Evolutionary conservation across 2,888 invertebrate species (phyloP).

Genomic region (Aphidius colemani): DNA sequence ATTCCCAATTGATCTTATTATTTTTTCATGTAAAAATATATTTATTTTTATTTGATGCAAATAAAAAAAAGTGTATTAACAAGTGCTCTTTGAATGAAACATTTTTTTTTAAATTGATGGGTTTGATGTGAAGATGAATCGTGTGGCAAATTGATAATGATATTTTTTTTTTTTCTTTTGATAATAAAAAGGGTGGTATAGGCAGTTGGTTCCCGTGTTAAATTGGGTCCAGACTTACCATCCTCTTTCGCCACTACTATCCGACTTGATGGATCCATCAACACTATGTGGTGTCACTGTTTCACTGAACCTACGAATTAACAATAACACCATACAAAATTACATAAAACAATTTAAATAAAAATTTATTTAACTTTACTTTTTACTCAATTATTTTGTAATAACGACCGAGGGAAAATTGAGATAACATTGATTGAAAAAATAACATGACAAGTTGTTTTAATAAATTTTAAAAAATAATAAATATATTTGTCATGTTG

Average conservation of each 20-base stretch:
- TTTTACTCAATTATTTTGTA: background rate
- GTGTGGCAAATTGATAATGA: too few relatives aligned
- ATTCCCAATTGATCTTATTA: too few relatives aligned
- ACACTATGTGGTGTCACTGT: conserved; percentile 58
- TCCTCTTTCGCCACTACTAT: conserved; percentile 58
- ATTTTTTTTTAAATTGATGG: too few relatives aligned
- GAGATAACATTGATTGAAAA: background rate
- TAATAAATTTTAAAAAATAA: too few relatives aligned
- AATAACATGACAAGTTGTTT: too few relatives aligned
- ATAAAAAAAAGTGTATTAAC: too few relatives aligned
- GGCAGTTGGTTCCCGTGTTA: conserved; percentile 33
- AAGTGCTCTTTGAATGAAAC: too few relatives aligned
- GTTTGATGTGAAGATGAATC: conserved; percentile 6
- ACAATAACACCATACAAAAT: conserved; percentile 50
- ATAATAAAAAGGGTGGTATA: conserved; percentile 35
- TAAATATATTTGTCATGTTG: too few relatives aligned
- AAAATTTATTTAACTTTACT: conserved; percentile 20
- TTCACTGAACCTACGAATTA: conserved; percentile 61
- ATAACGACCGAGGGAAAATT: background rate
- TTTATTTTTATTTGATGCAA: too few relatives aligned
- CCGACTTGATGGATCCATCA: conserved; percentile 56
- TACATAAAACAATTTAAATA: conserved; percentile 34
- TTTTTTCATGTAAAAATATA: too few relatives aligned
- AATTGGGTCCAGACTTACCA: conserved; percentile 55
- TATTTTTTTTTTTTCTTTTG: conserved; percentile 14